Conservation (phyloP, 2,113 vertebrate species). For the Paradisaea rubra region DNA sequence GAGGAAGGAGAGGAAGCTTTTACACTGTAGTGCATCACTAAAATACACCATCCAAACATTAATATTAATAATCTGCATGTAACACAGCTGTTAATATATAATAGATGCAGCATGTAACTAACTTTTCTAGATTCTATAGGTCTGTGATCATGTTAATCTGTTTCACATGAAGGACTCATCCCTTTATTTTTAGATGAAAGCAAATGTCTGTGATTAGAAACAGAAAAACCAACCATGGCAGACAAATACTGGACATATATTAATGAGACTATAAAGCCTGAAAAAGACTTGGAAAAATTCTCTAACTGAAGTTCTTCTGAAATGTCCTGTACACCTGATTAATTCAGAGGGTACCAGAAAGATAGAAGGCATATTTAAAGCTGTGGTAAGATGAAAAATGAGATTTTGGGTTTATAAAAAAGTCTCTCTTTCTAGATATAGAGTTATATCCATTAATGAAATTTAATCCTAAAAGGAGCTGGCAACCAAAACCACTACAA, state of each 20-base stretch:
- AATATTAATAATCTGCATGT: not conserved
- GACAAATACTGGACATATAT: not conserved
- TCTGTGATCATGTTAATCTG: not conserved
- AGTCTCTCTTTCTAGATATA: not conserved
- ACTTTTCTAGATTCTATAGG: not conserved
- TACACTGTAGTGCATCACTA: not conserved
- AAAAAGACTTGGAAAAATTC: not conserved
- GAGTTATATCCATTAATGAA: not conserved
- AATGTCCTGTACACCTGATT: not conserved
- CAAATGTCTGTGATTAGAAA: conserved; percentile 13
- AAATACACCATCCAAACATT: not conserved
- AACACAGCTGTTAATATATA: not conserved
- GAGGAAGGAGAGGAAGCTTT: not conserved
- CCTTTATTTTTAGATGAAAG: not conserved
- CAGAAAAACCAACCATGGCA: not conserved
- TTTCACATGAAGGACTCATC: not conserved
- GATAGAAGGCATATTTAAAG: not conserved
- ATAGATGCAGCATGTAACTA: not conserved
- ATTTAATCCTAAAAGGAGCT: not conserved
- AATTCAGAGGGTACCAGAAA: not conserved
- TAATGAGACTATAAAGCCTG: not conserved
- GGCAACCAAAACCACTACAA: not conserved
- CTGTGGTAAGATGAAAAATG: not conserved
- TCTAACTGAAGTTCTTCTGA: not conserved
- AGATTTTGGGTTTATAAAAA: not conserved